Base-by-base conservation (phyloP, 2,113 vertebrate genomes). In the Plecturocebus donacophilus region DNA sequence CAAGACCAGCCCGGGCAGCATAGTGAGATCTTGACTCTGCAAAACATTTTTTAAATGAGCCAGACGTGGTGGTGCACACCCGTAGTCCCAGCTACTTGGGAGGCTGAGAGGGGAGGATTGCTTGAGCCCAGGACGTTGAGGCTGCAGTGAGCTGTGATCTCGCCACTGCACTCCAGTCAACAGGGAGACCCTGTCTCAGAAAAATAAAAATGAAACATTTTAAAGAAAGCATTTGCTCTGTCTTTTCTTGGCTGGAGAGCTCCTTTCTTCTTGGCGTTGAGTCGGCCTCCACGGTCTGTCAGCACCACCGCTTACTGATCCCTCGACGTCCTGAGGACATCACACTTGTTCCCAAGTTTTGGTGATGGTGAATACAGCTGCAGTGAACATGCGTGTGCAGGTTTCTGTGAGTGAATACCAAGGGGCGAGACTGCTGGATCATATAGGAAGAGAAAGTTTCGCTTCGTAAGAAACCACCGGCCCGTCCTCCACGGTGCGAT, bases 361-460 rank as follows among this genome's bases (percentile, higher is more conserved):
- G 70, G n/a, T 16, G 19, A 0, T 19, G 19, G 4, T 0, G 27
- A 85, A 21, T 23, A 30, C 21, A 58, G 20, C 19, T 38, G 45
- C 68, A 14, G 7, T 14, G 21, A 73, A 12, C 21, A 13, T 23
- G 52, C 14, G 6, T 3, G 76, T 7, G 19, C 68, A 11, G 84
- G 56, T 8, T 40, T 82, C 30, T 35, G 8, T n/a, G 27, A 38
- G 49, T 21, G 1, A 27, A 45, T 4, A 3, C 25, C 35, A 12
- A 30, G 35, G 54, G 10, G 38, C 0, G 3, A 3, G 5, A 2
- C 0, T 14, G 12, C 45, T 25, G 38, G 66, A 3, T 3, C 1
- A 0, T 2, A 10, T 0, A 23, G 30, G 10, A 20, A 38, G 49
- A 56, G 80, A 2, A 2, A 1, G 42, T 52, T 4, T 27, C 6